These are phyloP conservation scores for Lepidotrigona ventralis DNA, from an alignment of 1,140 invertebrate genomes.

Conservation along the genomic window DNA sequence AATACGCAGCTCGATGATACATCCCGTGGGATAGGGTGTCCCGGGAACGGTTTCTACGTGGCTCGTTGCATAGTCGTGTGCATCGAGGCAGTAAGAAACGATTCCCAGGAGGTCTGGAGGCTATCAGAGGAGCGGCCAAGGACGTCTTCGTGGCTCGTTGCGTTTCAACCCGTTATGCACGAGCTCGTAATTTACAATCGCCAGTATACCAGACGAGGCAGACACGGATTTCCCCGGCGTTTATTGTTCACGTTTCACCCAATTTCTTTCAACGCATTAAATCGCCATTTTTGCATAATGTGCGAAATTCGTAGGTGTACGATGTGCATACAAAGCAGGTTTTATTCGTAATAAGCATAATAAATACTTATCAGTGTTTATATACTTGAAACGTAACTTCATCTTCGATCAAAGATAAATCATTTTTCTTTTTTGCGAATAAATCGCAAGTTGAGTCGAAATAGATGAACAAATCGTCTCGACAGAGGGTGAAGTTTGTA, in stretches of 20 bases:
- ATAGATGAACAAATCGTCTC: no score
- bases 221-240: background rate
- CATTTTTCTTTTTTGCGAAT: no score
- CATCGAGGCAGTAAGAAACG: constrained; percentile 61
- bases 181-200: constrained; percentile 53
- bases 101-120: constrained; percentile 62
- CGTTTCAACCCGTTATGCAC: constrained; percentile 62
- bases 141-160: constrained; percentile 66
- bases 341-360: no score
- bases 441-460: no score
- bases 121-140: constrained; percentile 70
- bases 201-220: constrained; percentile 23
- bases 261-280: background rate
- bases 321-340: no score
- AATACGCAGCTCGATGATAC: background rate
- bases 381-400: no score
- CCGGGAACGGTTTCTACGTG: background rate
- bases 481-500: no score
- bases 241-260: background rate
- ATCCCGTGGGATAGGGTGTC: constrained; percentile 4
- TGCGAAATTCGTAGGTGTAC: no score
- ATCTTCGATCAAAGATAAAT: no score
- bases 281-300: no score
- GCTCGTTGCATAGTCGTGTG: constrained; percentile 22
- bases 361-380: no score